Base-by-base conservation (phyloP, 2,797 vertebrate genomes). In the Phrynocephalus vlangalii region DNA sequence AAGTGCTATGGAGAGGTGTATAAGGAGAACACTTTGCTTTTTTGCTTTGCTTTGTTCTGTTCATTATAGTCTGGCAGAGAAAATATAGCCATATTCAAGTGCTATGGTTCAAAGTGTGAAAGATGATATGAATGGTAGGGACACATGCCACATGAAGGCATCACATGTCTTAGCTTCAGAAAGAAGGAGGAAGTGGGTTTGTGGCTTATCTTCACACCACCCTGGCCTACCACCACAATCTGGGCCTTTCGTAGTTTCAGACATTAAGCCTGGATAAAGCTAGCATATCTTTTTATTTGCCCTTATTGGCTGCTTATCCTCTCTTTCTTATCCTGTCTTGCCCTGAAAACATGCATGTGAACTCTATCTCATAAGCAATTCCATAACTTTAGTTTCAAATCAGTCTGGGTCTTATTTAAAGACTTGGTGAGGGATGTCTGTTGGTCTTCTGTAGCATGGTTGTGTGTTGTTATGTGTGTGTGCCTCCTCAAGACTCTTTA, bases 351-450 rank as follows among this genome's bases (percentile, higher is more conserved):
- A 81, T 10, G 70, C 30, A 68, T 26, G 75, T 56, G 30, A 80
- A 20, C 60, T 38, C 15, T 75, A 33, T 79, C 20, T 75, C 60
- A 75, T 7, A 85, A 81, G 71, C 18, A n/a, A 18, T 30, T 76
- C 60, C 8, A 6, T 77, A 72, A 48, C 66, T 85, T 82, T 22
- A 18, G 9, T 60, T 76, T 6, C 18, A 88, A 68, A 84, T 85
- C 16, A 80, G 70, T 73, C 71, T 84, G 83, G 30, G 71, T 67
- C 60, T 68, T 38, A 11, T 73, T 56, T 75, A 44, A 75, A 85
- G 66, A 56, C 18, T 7, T 26, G 38, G 52, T 52, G 2, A 30
- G 67, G 83, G 60, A 68, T 70, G 20, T 60, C 30, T 71, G 20
- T 76, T 87, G 50, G 33, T 30, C 66, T n/a, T 73, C 70, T 52